phyloP scores from a whole-genome alignment of 2,797 vertebrate species.

The Iguana delicatissima region DNA sequence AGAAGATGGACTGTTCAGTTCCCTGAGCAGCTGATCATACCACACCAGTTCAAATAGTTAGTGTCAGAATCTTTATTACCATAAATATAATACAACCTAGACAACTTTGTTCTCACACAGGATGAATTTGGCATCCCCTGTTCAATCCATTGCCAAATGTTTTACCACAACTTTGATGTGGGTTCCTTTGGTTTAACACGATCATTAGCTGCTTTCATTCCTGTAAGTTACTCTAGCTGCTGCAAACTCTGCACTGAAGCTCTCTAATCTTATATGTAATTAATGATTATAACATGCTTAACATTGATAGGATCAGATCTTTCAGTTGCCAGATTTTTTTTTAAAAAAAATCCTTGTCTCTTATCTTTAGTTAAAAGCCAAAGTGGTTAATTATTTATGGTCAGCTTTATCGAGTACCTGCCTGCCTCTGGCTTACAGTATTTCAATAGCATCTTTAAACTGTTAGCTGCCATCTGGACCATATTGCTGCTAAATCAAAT shows the following conservation, averaged over 20 bases:
- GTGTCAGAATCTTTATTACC: background rate
- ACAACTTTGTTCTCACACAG: no score
- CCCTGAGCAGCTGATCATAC: background rate
- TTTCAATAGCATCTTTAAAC: conserved; percentile 72
- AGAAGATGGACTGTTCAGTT: background rate
- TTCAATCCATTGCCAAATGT: conserved; percentile 52
- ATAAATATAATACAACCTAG: background rate
- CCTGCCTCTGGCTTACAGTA: conserved; percentile 53
- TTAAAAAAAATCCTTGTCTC: conserved; percentile 38
- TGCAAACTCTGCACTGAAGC: conserved; percentile 57
- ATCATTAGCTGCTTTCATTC: conserved; percentile 61
- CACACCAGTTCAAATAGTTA: background rate
- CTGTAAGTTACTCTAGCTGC: conserved; percentile 54
- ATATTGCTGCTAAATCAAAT: conserved; percentile 75
- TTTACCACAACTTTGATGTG: conserved; percentile 33
- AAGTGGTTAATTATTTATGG: conserved; percentile 70
- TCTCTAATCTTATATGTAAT: conserved; percentile 67
- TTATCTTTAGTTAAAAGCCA: conserved; percentile 70
- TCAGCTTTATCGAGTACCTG: conserved; percentile 66
- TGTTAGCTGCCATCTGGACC: conserved; percentile 65
- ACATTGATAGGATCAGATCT: conserved; percentile 55
- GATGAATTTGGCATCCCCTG: conserved; percentile 2
- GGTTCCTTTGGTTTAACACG: conserved; percentile 50
- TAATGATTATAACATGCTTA: conserved; percentile 63
- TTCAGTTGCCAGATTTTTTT: conserved; percentile 65